Evolutionary conservation across 2,113 vertebrate species (phyloP).

Genomic region (Piprites chloris): DNA sequence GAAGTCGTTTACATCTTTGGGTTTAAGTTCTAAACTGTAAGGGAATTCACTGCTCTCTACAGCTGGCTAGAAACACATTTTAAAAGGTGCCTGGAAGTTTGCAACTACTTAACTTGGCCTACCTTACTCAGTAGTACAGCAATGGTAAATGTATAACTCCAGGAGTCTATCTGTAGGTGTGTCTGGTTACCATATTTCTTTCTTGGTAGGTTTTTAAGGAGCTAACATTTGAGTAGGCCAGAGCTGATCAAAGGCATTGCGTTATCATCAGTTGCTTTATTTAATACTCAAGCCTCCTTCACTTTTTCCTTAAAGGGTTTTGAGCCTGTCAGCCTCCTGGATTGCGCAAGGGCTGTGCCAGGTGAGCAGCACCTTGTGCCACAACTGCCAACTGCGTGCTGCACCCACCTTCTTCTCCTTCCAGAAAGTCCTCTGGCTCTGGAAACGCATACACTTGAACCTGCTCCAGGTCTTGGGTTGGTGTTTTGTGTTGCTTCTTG

Average conservation of each 20-base stretch:
- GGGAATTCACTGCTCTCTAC: background rate
- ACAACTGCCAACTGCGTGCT: background rate
- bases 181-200: background rate
- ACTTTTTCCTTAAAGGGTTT: background rate
- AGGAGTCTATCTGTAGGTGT: background rate
- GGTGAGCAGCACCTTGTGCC: background rate
- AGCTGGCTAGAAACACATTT: background rate
- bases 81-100: background rate
- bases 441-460: background rate
- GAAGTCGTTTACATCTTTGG: background rate
- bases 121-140: background rate
- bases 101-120: background rate
- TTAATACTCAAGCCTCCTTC: background rate
- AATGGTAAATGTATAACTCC: background rate
- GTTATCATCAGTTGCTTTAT: background rate
- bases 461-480: background rate
- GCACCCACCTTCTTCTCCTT: background rate
- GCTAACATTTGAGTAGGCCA: background rate
- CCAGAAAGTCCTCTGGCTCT: background rate
- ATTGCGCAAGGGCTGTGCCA: background rate
- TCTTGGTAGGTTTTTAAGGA: background rate
- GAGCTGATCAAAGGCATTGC: background rate
- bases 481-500: background rate
- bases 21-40: background rate
- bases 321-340: background rate